Evolutionary conservation across 2,888 invertebrate genomes (phyloP), one percentile per base, ranked within the genome.

Genomic region (Cephus rjabovi): DNA sequence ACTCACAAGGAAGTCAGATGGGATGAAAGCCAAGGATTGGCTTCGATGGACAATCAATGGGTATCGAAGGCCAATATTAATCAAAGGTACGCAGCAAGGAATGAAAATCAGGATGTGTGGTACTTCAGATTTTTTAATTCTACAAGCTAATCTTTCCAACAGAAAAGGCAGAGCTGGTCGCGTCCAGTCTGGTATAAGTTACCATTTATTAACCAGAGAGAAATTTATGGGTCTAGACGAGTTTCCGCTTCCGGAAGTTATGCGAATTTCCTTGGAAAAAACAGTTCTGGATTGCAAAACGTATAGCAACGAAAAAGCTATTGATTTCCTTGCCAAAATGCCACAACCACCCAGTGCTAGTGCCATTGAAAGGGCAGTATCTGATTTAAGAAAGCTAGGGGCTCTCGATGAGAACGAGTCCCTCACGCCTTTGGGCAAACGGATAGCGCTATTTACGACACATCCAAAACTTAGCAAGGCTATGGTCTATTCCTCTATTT

Each of bases 141-240:
- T 15, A 0, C 0, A 40, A 23, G 11, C 30, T 2, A 12, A 68
- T 23, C 70, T 11, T 30, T 4, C n/a, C 23, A 71, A 12, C 56
- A 90, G 96, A 11, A 93, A 93, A 75, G 96, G 96, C 0, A 91
- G 96, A 70, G 96, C 96, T 6, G 96, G 96, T 0, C 92, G 96
- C 77, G 94, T 95, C 0, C 93, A 92, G 80, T 92, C 95, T 15
- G 96, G 96, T 85, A 93, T 94, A 87, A 92, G 93, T 85, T 94
- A 91, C 83, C 94, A 93, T 83, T 86, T 92, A 12, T 88, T 91
- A 40, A 87, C 94, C 0, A 90, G 91, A 84, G 88, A 92, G 0
- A 93, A 93, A 79, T 94, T 93, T 85, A 83, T 92, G 0, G 87
- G 92, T 12, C 93, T 96, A 80, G 84, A 86, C 0, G 84, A 91